Base-by-base conservation (phyloP, 2,888 invertebrate genomes). In the Axea sp. region DNA sequence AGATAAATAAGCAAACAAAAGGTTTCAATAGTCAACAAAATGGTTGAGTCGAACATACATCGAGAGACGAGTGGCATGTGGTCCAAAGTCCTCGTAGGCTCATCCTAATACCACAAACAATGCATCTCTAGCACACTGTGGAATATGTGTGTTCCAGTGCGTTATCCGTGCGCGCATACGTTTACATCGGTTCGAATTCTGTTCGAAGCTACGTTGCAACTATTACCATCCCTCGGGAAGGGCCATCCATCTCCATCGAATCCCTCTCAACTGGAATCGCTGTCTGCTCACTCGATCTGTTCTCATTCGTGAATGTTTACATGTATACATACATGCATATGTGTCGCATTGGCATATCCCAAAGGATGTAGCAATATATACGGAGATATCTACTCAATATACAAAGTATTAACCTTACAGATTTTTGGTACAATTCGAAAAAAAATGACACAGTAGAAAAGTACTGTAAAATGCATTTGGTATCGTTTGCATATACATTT, bases 181-280 rank as follows among this genome's bases (percentile, higher is more conserved):
- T 60, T 69, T 47, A 68, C 65, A 60, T 22, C 60, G 26, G 51
- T 5, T 45, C 57, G 53, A 33, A 33, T 33, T 41, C 28, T 60
- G 39, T 26, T 31, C 51, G 62, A 31, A 59, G 51, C 60, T 59
- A 37, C 73, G 59, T 77, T 75, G 76, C 64, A 82, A 82, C 84
- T 82, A 86, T 84, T 83, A 82, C 78, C 74, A 73, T 85, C 84
- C 84, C 86, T 69, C 51, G 86, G 84, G 87, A 69, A 41, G 78
- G 78, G 76, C 82, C 80, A 87, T 87, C 84, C 83, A 86, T 87
- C 87, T 86, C 84, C 86, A 87, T 87, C 82, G 85, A 78, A 87
- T 87, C 82, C 82, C 84, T 85, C 82, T 86, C 84, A 83, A 79
- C 82, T 77, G 78, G 81, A 83, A 85, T 82, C 82, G 78, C 80